A percentile compares a stretch with the other conserved stretches of the same genome.
Evolutionary conservation across 1,140 invertebrate genomes (phyloP).

Genomic region (Heliconius hewitsoni): DNA sequence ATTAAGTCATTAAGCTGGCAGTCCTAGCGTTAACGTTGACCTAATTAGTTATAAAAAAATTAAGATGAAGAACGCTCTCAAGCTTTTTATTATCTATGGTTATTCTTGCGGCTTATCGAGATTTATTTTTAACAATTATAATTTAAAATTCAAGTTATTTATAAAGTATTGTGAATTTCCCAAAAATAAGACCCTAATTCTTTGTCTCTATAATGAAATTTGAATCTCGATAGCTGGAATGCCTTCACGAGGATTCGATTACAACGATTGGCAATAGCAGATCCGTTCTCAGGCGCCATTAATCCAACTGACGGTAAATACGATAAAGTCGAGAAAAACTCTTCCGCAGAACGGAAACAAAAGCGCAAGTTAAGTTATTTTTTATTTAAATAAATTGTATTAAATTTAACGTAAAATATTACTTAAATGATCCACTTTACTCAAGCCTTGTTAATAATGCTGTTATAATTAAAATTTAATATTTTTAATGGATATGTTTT

Average conservation of each 20-base stretch:
- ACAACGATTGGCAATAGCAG: conserved; percentile 21
- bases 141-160: background rate
- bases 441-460: background rate
- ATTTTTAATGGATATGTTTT: background rate
- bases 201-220: conserved; percentile 1
- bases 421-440: background rate
- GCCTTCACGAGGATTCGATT: conserved; percentile 19
- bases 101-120: background rate
- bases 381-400: background rate
- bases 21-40: conserved; percentile 26
- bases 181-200: background rate
- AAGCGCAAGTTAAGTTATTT: background rate
- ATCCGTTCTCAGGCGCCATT: conserved; percentile 21
- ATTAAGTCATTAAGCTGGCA: conserved; percentile 6
- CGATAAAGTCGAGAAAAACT: conserved; percentile 18
- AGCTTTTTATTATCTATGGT: conserved; percentile 1
- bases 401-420: background rate
- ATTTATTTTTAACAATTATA: background rate
- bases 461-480: background rate
- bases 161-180: background rate
- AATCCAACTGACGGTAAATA: conserved; percentile 28
- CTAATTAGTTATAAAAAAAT: conserved; percentile 25
- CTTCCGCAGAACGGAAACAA: background rate
- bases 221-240: conserved; percentile 9
- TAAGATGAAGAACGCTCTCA: conserved; percentile 4